Evolutionary conservation across 2,888 invertebrate species (phyloP), one percentile per base, ranked within the genome.

Genomic region (Plagodis dolabraria): DNA sequence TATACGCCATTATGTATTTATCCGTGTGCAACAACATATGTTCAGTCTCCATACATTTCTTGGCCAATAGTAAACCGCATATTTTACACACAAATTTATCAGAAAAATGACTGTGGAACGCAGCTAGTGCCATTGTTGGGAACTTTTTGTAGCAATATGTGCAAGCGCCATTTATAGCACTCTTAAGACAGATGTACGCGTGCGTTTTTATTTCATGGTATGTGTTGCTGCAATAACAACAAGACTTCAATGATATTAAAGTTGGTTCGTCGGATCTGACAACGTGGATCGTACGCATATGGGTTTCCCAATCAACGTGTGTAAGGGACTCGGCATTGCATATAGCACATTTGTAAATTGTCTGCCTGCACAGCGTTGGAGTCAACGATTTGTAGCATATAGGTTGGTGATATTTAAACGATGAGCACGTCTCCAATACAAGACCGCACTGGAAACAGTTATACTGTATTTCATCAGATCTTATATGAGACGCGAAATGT

Each of bases 251-350:
- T 0, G 9, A 5, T 0, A 38, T 12, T 0, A 56, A 9, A 0
- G 70, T 58, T 0, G 80, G 77, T 0, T 75, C 0, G 12, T 88
- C 88, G 0, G 85, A 82, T 0, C 85, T 65, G 0, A 83, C 84
- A 0, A 55, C 44, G 43, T 87, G 87, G 0, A 67, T 53, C 0
- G 53, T 7, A 0, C 35, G 2, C 60, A 79, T 63, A 51, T 87
- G 87, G 0, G 63, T 5, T 0, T 49, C 0, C 2, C 75, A 4
- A 0, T 65, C 47, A 1, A 22, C 12, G 11, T 2, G 9, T 1
- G 7, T 48, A 6, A 9, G 38, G 7, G 9, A 38, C 38, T 38
- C 7, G 9, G 38, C 7, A 5, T 8, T 5, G 5, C 38, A 38
- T 9, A 38, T 8, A 5, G 0, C 7, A 38, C 38, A 38, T 38